These are phyloP conservation scores for Marisa cornuarietis DNA, from an alignment of 1,140 invertebrate genomes.

Conservation along the genomic window DNA sequence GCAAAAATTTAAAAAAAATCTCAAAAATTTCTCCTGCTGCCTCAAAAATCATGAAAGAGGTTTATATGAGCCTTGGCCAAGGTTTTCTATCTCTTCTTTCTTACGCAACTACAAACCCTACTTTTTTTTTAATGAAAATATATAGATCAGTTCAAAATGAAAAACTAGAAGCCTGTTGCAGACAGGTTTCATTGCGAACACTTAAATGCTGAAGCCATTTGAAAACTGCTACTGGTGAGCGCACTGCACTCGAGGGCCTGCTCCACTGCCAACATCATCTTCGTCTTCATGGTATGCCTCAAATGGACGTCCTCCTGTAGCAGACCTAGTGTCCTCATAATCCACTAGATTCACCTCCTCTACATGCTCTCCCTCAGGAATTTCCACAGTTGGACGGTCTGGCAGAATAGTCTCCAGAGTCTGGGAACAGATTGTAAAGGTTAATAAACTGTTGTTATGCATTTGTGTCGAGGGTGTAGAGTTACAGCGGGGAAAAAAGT, in stretches of 20 bases:
- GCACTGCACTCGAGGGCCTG: slow-evolving; percentile 80
- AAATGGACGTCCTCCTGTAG: slow-evolving; percentile 74
- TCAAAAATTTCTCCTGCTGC: background rate
- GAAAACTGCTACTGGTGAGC: slow-evolving; percentile 79
- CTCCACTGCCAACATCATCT: slow-evolving; percentile 74
- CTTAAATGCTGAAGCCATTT: background rate
- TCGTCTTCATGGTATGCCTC: slow-evolving; percentile 74
- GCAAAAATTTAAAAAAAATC: no score
- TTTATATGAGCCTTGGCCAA: background rate
- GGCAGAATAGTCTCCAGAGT: slow-evolving; percentile 79
- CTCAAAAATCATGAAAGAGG: background rate
- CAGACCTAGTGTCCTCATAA: slow-evolving; percentile 70
- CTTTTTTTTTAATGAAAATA: background rate
- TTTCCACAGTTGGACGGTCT: slow-evolving; percentile 72
- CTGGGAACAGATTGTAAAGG: slow-evolving; percentile 52
- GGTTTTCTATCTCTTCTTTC: background rate
- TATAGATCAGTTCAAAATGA: background rate
- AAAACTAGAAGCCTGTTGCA: background rate
- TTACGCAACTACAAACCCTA: background rate
- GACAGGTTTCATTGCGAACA: background rate
- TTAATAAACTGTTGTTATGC: background rate
- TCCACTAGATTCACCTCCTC: slow-evolving; percentile 86
- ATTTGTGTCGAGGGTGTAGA: background rate
- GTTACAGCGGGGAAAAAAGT: background rate
- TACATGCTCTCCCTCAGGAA: slow-evolving; percentile 79